Evolutionary conservation across 92 coral and sea anemone species (phyloP), one percentile per base, ranked within the genome.

Genomic region (Pocillopora grandis): DNA sequence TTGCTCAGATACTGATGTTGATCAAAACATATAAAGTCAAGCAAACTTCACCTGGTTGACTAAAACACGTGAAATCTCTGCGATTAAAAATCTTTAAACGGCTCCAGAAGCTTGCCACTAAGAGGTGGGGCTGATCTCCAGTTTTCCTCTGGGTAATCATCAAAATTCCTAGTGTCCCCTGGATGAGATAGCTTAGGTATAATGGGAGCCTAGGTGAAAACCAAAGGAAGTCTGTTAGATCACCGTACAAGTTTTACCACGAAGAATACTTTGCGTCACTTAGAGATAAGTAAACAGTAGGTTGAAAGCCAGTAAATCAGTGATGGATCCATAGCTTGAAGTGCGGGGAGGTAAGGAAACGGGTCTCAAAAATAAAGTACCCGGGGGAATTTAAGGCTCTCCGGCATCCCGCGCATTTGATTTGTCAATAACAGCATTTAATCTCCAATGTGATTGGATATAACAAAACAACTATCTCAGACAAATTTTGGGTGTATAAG

Each of bases 121-220:
- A 96, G 94, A 16, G 99, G 95, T 12, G 95, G 95, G 12, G 95
- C 99, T 78, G 90, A 69, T 88, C 88, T 93, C 99, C 99, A 96
- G 88, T 96, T 95, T 65, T 96, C 99, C 58, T 96, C 99, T 27
- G 99, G 99, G 52, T 96, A 96, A 55, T 96, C 99, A 78, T 96
- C 99, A 83, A 96, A 96, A 81, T 96, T 96, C 69, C 95, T 92
- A 56, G 99, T 95, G 77, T 96, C 99, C 0, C 99, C 99, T 1
- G 99, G 86, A 62, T 96, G 99, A 5, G 98, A 58, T 56, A 96
- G 87, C 88, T 91, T 96, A 49, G 99, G 99, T 57, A 91, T 89
- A 76, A 96, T 96, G 21, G 99, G 99, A 21, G 99, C 98, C 99
- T 96, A 16, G 35, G 13, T 9, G 57, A 58, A 37, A 35, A 42